These are phyloP conservation scores for Metaphire vulgaris DNA, from an alignment of 1,140 invertebrate species.

Conservation along the genomic window DNA sequence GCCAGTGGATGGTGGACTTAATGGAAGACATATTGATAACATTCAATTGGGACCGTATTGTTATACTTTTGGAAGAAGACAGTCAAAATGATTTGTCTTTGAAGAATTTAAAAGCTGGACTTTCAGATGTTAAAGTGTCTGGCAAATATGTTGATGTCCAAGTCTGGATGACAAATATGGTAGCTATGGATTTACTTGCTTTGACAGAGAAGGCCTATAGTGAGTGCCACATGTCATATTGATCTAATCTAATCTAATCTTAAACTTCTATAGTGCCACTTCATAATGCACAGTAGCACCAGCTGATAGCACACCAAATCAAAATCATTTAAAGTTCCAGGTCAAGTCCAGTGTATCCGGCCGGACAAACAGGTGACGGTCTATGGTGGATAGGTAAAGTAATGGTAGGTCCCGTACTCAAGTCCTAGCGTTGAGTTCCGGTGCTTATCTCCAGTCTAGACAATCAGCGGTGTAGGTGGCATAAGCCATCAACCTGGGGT, in stretches of 20 bases:
- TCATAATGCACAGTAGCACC: not conserved
- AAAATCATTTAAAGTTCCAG: not conserved
- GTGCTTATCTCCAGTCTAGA: too few relatives aligned
- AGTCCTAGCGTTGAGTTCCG: too few relatives aligned
- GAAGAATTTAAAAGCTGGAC: not conserved
- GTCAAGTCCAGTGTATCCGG: not conserved
- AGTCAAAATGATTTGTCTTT: not conserved
- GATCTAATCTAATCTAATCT: not conserved
- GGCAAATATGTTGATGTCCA: not conserved
- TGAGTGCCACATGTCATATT: not conserved
- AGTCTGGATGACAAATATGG: not conserved
- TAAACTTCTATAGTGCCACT: not conserved
- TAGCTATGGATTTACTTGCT: not conserved
- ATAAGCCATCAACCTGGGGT: too few relatives aligned
- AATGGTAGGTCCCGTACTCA: not conserved
- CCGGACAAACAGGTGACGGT: not conserved
- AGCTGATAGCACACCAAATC: not conserved
- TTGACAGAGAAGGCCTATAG: not conserved
- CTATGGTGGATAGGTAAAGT: not conserved
- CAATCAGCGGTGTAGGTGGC: too few relatives aligned
- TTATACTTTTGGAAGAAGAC: not conserved
- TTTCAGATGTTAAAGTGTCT: not conserved
- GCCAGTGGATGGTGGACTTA: not conserved
- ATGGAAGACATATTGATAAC: not conserved
- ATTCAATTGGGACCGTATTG: too few relatives aligned